A percentile compares a stretch with the other conserved stretches of the same genome.
Conservation (phyloP, 1,140 invertebrate species). For the Diuraphis noxia region DNA sequence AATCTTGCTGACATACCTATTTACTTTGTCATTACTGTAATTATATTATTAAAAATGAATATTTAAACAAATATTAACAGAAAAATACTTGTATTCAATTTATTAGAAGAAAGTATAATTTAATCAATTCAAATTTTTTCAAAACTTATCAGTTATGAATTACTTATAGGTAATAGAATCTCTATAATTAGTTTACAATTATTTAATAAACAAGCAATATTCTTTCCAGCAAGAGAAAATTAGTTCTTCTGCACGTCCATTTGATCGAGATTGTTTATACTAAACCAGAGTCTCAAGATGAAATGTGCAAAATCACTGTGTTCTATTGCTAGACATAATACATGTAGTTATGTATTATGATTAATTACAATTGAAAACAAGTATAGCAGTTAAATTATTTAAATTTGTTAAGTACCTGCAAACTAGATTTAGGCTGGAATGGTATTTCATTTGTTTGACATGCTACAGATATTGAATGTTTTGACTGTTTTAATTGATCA, state of each 20-base stretch:
- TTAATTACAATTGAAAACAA: not conserved
- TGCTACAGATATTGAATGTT: not conserved
- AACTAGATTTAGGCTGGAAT: not conserved
- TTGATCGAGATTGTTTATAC: not conserved
- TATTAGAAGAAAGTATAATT: not conserved
- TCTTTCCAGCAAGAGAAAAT: not conserved
- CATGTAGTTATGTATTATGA: not conserved
- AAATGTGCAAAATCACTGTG: not conserved
- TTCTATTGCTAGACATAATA: not conserved
- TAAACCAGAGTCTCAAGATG: too few species aligned
- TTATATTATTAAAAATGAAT: not conserved
- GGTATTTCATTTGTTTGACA: conserved; percentile 26
- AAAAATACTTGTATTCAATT: not conserved
- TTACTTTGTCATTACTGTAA: too few species aligned
- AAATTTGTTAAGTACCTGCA: conserved; percentile 28
- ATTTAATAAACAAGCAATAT: not conserved
- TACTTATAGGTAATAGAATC: not conserved
- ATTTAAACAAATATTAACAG: not conserved
- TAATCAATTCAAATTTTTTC: not conserved
- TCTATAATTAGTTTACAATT: not conserved
- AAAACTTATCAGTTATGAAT: not conserved
- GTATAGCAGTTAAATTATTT: not conserved
- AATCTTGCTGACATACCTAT: too few species aligned
- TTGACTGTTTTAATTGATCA: not conserved
- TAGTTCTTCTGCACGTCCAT: too few species aligned